phyloP scores from a whole-genome alignment of 2,113 vertebrate genomes.

The Pomatostomus ruficeps region DNA sequence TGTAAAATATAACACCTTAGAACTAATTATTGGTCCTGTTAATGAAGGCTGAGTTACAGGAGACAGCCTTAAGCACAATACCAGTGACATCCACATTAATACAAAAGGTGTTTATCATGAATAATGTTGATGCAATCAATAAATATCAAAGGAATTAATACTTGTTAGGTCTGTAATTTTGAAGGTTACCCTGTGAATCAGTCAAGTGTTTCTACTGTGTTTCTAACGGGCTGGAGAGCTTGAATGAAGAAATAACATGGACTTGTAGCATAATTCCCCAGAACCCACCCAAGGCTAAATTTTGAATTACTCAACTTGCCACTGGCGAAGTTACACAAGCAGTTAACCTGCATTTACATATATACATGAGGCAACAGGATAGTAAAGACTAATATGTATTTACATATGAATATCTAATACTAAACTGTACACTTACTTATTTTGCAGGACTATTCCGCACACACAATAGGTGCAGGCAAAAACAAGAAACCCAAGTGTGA shows the following conservation, averaged over 20 bases:
- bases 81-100: neutral
- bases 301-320: neutral
- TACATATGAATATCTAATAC: neutral
- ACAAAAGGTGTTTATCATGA: conserved; percentile 22
- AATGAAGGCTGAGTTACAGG: conserved; percentile 16
- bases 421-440: neutral
- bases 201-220: neutral
- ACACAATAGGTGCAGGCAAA: neutral
- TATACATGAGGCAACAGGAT: neutral
- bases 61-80: neutral
- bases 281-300: neutral
- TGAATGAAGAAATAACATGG: neutral
- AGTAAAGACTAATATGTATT: neutral
- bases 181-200: neutral
- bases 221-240: neutral
- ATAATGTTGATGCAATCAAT: conserved; percentile 40
- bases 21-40: neutral
- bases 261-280: neutral
- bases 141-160: conserved; percentile 36
- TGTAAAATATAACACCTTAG: neutral
- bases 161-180: conserved; percentile 19
- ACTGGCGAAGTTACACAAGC: neutral
- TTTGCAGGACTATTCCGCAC: neutral
- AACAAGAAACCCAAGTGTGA: neutral
- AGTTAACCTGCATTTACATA: neutral